phyloP scores from a whole-genome alignment of 2,888 invertebrate species.

The Drosophila helvetica region DNA sequence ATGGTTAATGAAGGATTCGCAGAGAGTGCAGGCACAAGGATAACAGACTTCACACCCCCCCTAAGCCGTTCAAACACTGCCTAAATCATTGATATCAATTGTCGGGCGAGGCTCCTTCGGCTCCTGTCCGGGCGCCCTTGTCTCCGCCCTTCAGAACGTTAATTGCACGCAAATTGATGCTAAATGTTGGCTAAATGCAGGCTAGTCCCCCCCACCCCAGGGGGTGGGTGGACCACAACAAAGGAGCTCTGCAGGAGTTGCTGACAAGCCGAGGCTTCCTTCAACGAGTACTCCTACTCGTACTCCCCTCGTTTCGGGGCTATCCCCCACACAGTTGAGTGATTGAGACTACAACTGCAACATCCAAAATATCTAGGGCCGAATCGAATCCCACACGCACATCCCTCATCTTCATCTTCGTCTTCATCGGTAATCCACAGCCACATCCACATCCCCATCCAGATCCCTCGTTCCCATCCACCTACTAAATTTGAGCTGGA shows the following conservation, averaged over 20 bases:
- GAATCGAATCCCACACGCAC: neutral
- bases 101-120: neutral
- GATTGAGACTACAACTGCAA: neutral
- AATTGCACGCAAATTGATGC: constrained; percentile 38
- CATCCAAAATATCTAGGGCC: neutral
- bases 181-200: constrained; percentile 14
- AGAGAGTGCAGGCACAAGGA: neutral
- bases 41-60: neutral
- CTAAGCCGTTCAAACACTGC: no score
- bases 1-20: neutral
- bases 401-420: neutral
- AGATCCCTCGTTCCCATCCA: neutral
- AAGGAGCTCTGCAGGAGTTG: neutral
- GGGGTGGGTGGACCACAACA: neutral
- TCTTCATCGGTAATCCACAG: neutral
- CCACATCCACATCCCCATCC: neutral
- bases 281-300: neutral
- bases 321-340: no score
- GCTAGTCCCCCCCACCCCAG: neutral
- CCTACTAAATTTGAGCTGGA: constrained; percentile 22
- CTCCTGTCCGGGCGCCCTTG: neutral
- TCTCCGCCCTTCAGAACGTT: constrained; percentile 1
- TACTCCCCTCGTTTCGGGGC: no score
- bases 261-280: neutral
- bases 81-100: neutral